Percentiles rank a stretch among this genome's conserved stretches.
These are phyloP conservation scores for Spheniscus mendiculus DNA, from an alignment of 2,113 vertebrate species.

Conservation along the genomic window DNA sequence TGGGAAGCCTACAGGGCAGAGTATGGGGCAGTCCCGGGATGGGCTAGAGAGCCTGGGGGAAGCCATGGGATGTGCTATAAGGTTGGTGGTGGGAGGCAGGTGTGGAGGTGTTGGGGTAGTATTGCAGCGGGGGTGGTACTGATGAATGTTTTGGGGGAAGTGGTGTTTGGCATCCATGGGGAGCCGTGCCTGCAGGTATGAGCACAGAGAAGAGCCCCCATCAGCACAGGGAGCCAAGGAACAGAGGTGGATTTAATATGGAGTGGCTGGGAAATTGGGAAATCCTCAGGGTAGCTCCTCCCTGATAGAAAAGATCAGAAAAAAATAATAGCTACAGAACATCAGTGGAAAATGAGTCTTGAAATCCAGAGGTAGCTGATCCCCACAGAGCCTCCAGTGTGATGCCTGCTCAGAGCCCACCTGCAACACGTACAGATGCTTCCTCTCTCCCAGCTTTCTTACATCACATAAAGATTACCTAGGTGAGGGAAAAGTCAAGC, in stretches of 20 bases:
- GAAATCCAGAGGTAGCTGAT: neutral
- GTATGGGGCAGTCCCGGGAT: neutral
- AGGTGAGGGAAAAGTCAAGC: neutral
- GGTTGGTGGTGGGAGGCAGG: neutral
- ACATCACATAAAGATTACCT: neutral
- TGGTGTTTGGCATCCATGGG: neutral
- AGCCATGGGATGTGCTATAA: neutral
- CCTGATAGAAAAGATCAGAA: neutral
- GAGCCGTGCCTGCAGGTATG: accelerated
- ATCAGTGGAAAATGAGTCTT: neutral
- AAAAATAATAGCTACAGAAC: neutral
- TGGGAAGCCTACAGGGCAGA: neutral
- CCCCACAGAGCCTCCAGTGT: neutral
- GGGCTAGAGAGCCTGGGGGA: neutral
- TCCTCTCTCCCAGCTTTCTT: neutral
- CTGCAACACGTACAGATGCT: neutral
- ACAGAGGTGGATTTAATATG: neutral
- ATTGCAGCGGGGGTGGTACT: neutral
- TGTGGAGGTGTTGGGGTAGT: neutral
- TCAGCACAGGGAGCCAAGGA: neutral
- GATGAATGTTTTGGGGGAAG: neutral
- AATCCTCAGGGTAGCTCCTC: neutral
- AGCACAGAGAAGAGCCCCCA: neutral
- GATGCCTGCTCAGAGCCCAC: neutral
- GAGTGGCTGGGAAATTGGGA: neutral